These are phyloP conservation scores for Nebria brevicollis DNA, from an alignment of 2,888 invertebrate species.

Conservation along the genomic window DNA sequence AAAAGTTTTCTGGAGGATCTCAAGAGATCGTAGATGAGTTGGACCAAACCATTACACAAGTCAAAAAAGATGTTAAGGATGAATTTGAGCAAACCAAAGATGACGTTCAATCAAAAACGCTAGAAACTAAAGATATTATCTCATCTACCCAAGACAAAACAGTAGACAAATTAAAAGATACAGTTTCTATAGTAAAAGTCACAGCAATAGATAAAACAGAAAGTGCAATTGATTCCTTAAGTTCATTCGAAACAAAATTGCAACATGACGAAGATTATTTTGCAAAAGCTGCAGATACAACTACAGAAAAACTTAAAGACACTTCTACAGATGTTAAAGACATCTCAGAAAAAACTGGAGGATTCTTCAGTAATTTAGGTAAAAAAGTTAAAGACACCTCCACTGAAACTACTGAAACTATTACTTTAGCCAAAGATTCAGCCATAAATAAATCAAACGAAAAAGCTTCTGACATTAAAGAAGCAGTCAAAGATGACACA, in stretches of 20 bases:
- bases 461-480: slow-evolving; percentile 33
- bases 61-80: slow-evolving; percentile 43
- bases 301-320: slow-evolving; percentile 26
- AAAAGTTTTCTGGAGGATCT: slow-evolving; percentile 16
- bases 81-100: slow-evolving; percentile 47
- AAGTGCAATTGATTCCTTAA: neutral
- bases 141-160: slow-evolving; percentile 21
- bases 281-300: slow-evolving; percentile 5
- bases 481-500: slow-evolving; percentile 18
- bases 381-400: slow-evolving; percentile 27
- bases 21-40: slow-evolving; percentile 27
- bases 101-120: slow-evolving; percentile 47
- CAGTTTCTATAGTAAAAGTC: slow-evolving; percentile 28
- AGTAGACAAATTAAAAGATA: slow-evolving; percentile 24
- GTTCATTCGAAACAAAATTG: slow-evolving; percentile 7
- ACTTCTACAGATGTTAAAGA: slow-evolving; percentile 30
- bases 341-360: slow-evolving; percentile 38
- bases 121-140: slow-evolving; percentile 43
- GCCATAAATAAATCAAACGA: slow-evolving; percentile 48
- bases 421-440: slow-evolving; percentile 48
- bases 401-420: slow-evolving; percentile 13
- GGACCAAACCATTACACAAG: slow-evolving; percentile 25
- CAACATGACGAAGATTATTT: slow-evolving; percentile 33
- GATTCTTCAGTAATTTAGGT: slow-evolving; percentile 48
- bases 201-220: slow-evolving; percentile 16